Evolutionary conservation across 2,888 invertebrate species (phyloP), one percentile per base, ranked within the genome.

Genomic region (Neoscelio sp.): DNA sequence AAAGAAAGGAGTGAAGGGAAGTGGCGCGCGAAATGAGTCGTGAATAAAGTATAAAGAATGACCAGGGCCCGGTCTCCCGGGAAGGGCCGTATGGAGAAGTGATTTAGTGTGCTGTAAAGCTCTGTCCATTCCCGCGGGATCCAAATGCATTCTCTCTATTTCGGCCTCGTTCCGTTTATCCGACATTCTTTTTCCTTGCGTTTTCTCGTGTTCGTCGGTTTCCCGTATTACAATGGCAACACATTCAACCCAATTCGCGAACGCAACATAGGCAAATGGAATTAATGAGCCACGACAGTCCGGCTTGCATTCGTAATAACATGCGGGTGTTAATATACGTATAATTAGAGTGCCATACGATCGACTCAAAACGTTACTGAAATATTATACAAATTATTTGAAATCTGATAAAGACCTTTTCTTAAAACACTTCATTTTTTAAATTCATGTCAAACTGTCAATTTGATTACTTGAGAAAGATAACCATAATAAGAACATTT

Each of bases 41-140:
- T 83, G 85, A 87, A 87, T 86, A 86, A 86, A 86, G 83, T 82
- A 87, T 84, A 84, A 84, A 82, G 82, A 80, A 82, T 82, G 81
- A 70, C 80, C 78, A 18, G 42, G 56, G 60, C 71, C 48, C 30
- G 42, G 50, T 54, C 64, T 71, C 75, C 10, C 6, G 71, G 67
- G 80, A 71, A 74, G 50, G 56, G 8, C 35, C 75, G 73, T 64
- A 56, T 38, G 73, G 79, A 75, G 50, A 62, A 78, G 80, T 86
- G 85, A 86, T 86, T 86, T 84, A 85, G 80, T 70, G 56, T 65
- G 60, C 82, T 73, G 79, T 80, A 76, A 78, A 82, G 80, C 67
- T 80, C 80, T 40, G 62, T 60, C 52, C 68, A 65, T 42, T 83
- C 82, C 70, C 74, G 50, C 52, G 75, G 80, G 80, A 82, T 74